phyloP scores from a whole-genome alignment of 2,113 vertebrate species.

The Cyanocitta stelleri region DNA sequence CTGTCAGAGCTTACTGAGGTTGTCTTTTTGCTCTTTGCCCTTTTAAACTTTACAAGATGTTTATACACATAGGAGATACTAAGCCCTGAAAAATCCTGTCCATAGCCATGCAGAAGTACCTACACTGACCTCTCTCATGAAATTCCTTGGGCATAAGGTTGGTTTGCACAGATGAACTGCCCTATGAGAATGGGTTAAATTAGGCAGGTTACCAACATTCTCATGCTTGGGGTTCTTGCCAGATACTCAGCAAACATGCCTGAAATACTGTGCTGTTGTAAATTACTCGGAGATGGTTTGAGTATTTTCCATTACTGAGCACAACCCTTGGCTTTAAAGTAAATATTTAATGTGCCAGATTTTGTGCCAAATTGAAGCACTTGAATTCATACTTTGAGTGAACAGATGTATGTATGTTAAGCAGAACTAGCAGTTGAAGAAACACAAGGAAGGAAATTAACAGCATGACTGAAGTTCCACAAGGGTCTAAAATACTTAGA shows the following conservation, averaged over 20 bases:
- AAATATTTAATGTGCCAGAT: background rate
- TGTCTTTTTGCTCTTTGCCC: background rate
- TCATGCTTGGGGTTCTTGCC: background rate
- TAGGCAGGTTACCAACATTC: background rate
- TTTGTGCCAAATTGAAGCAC: background rate
- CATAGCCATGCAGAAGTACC: background rate
- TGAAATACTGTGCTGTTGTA: background rate
- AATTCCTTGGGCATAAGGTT: background rate
- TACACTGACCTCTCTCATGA: background rate
- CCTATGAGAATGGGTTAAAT: background rate
- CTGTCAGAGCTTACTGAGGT: background rate
- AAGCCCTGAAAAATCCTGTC: background rate
- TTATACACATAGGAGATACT: background rate
- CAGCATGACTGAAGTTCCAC: background rate
- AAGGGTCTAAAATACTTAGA: background rate
- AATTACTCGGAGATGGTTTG: background rate
- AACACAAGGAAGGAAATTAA: background rate
- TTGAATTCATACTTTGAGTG: background rate
- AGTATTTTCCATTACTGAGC: background rate
- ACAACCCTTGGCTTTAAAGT: background rate
- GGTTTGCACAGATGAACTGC: background rate
- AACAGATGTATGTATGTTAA: background rate
- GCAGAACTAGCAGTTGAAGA: background rate
- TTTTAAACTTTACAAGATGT: background rate
- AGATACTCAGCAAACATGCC: background rate